Percentiles rank a stretch among this genome's conserved stretches.
These are phyloP conservation scores for Pseudococcus jackbeardsleyi DNA, from an alignment of 2,888 invertebrate species.

Conservation along the genomic window DNA sequence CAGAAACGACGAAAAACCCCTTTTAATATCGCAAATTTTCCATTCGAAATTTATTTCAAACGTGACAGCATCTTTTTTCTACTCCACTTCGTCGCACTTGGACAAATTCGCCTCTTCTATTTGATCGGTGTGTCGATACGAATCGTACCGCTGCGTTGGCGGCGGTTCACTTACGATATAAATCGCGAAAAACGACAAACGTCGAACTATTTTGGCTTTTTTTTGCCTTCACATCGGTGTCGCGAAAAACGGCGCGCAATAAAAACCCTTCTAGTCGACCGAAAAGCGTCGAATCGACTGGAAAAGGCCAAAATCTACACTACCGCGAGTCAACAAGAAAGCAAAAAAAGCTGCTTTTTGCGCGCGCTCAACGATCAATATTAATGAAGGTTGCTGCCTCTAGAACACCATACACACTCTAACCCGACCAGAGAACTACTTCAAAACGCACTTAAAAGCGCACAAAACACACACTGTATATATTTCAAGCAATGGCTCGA, in stretches of 20 bases:
- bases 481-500: constrained; percentile 2
- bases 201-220: constrained; percentile 17
- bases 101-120: neutral
- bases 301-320: constrained; percentile 53
- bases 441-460: constrained; percentile 35
- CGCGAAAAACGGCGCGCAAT: neutral
- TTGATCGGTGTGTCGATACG: neutral
- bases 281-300: constrained; percentile 51
- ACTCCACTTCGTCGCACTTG: neutral
- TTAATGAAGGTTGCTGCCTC: constrained; percentile 48
- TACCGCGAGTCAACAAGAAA: constrained; percentile 52
- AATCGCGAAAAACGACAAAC: constrained; percentile 37
- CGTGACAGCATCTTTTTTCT: constrained; percentile 5
- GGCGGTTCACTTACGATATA: neutral
- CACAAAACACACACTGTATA: constrained; percentile 17
- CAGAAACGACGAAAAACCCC: neutral
- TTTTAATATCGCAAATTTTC: neutral
- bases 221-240: neutral
- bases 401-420: neutral
- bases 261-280: constrained; percentile 34
- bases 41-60: neutral
- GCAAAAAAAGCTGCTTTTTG: constrained; percentile 47
- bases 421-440: constrained; percentile 16
- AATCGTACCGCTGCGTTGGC: neutral
- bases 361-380: constrained; percentile 61